Base-by-base conservation (phyloP, 2,888 invertebrate species). In the Phytoseiulus persimilis region DNA sequence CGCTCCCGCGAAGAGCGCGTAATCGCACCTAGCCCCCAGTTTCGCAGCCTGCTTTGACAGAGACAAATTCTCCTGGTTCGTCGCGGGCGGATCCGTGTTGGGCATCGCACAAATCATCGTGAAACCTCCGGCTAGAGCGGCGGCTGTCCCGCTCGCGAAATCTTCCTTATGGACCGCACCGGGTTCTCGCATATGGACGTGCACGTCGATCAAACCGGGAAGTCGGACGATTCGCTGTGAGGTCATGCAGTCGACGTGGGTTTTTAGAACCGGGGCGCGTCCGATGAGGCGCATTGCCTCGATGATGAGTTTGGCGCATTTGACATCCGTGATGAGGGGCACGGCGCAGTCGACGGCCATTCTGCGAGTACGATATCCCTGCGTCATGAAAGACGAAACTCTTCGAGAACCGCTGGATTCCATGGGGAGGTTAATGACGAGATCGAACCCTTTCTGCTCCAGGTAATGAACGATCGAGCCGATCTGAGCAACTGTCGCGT, bases 21-120 rank as follows among this genome's bases (percentile, higher is more conserved):
- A 99, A 93, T 99, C 99, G 93, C 99, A 99, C 89, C 96, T 94
- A 0, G 98, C 96, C 83, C 96, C 96, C 23, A 95, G 94, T 90
- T 95, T 94, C 0, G 98, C 98, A 91, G 96, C 94, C 93, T 96
- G 95, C 92, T 97, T 96, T 28, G 96, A 96, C 84, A 96, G 93
- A 5, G 95, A 94, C 91, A 96, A 95, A 0, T 96, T 94, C n/a
- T 95, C 94, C 83, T 95, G 95, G 92, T 99, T 97, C 0, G 95
- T 94, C 31, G 98, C 95, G 0, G 99, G 95, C 0, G 99, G 99
- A 92, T 95, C 95, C 0, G 99, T 99, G 92, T 99, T 99, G 18
- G 99, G 99, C 99, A 99, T 99, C 83, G 97, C 98, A 92, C 96
- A 96, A 90, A 99, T 96, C 93, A 97, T 94, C 0, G 99, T 99